Percentiles rank a stretch among this genome's conserved stretches.
Conservation (phyloP, 2,888 invertebrate genomes). For the Cephus pulcher region DNA sequence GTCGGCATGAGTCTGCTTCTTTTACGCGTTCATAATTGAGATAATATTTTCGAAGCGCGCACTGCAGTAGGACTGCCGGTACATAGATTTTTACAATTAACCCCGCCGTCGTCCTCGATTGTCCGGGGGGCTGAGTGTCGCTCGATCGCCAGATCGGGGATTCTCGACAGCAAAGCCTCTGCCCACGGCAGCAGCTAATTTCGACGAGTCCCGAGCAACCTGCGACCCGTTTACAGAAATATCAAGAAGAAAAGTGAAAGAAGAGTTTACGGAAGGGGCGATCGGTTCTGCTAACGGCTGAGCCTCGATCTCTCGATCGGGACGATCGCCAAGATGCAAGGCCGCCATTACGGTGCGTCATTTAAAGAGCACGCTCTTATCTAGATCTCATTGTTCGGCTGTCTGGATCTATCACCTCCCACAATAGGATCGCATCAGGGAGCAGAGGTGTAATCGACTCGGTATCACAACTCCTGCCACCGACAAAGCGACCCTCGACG, state of each 20-base stretch:
- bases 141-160: too few species aligned
- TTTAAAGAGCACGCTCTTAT: constrained; percentile 31
- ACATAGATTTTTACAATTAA: constrained; percentile 56
- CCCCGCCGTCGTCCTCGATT: not conserved
- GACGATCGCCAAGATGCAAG: not conserved
- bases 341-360: constrained; percentile 27
- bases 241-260: too few species aligned
- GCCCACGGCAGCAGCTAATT: too few species aligned
- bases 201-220: too few species aligned
- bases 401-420: constrained; percentile 51
- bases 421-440: constrained; percentile 41
- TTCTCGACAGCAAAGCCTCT: too few species aligned
- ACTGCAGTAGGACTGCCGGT: constrained; percentile 40
- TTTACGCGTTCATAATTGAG: constrained; percentile 62
- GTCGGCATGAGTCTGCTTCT: constrained; percentile 56
- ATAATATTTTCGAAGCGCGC: constrained; percentile 53
- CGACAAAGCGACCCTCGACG: constrained; percentile 38
- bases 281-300: not conserved
- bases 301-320: not conserved
- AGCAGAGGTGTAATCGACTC: constrained; percentile 33
- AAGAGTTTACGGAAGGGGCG: too few species aligned
- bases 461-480: constrained; percentile 34
- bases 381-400: constrained; percentile 47
- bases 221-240: too few species aligned
- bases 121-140: too few species aligned